These are phyloP conservation scores for Caenorhabditis briggsae DNA, from an alignment of 1,140 invertebrate genomes.

Conservation along the genomic window DNA sequence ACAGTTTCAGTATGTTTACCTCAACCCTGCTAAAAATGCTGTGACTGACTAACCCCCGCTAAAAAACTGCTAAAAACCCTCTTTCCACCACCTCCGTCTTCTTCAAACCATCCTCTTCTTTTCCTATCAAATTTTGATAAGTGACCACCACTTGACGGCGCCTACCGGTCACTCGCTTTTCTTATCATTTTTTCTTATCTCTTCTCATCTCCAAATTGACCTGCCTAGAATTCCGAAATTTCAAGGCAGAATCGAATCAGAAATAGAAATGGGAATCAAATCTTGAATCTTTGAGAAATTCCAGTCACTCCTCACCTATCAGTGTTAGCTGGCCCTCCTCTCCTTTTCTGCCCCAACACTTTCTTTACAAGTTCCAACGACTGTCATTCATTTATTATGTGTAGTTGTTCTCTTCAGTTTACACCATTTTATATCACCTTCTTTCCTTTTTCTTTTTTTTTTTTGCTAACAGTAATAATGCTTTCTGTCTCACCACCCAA, in stretches of 20 bases:
- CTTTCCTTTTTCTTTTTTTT: background rate
- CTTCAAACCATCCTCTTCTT: slow-evolving; percentile 39
- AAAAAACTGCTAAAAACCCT: too few relatives aligned
- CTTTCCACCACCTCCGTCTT: background rate
- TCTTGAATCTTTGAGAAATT: slow-evolving; percentile 8
- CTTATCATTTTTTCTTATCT: slow-evolving; percentile 30
- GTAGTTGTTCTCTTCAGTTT: slow-evolving; percentile 44
- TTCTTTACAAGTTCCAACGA: slow-evolving; percentile 47
- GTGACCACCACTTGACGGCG: slow-evolving; percentile 41
- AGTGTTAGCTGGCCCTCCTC: slow-evolving; percentile 17
- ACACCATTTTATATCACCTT: background rate
- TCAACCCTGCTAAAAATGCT: slow-evolving; percentile 27
- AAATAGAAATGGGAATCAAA: slow-evolving; percentile 20
- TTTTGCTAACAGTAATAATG: slow-evolving; percentile 54
- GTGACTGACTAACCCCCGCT: slow-evolving; percentile 2
- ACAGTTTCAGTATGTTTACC: slow-evolving; percentile 39
- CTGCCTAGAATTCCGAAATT: slow-evolving; percentile 51
- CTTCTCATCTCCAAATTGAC: background rate
- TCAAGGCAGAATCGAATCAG: slow-evolving; percentile 36
- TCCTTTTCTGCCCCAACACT: background rate
- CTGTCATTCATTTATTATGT: slow-evolving; percentile 53
- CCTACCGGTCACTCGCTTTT: slow-evolving; percentile 42
- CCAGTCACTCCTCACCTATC: slow-evolving; percentile 12
- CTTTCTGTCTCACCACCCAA: background rate
- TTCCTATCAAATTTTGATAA: slow-evolving; percentile 49